A percentile compares a stretch with the other conserved stretches of the same genome.
These are phyloP conservation scores for Drosophila neonasuta DNA, from an alignment of 2,888 invertebrate genomes.

Conservation along the genomic window DNA sequence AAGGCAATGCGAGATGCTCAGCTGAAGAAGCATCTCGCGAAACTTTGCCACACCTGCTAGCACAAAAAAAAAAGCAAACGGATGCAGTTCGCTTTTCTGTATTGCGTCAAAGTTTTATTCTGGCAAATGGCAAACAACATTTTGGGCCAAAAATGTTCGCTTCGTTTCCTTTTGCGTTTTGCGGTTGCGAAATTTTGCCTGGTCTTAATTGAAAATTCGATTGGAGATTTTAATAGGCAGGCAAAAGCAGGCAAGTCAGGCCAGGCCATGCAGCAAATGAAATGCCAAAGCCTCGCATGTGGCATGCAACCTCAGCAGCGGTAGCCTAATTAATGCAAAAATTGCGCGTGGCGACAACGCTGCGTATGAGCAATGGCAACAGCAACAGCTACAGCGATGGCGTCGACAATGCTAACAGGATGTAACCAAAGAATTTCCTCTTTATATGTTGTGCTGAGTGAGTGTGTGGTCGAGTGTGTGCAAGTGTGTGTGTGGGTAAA, in stretches of 20 bases:
- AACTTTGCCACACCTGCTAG: constrained; percentile 44
- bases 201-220: constrained; percentile 69
- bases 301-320: constrained; percentile 44
- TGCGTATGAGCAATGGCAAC: constrained; percentile 63
- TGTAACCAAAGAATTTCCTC: constrained; percentile 29
- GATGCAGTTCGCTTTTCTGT: not conserved
- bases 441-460: not conserved
- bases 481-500: constrained; percentile 2
- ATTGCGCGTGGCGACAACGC: constrained; percentile 43
- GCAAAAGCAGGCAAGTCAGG: constrained; percentile 7
- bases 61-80: not conserved
- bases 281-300: constrained; percentile 43
- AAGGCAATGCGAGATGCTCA: constrained; percentile 4
- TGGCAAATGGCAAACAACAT: constrained; percentile 47
- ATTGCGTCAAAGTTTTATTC: not conserved
- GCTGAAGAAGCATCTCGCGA: constrained; percentile 13
- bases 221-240: constrained; percentile 58
- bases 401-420: constrained; percentile 16
- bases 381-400: constrained; percentile 1
- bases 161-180: constrained; percentile 20
- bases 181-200: constrained; percentile 55
- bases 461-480: not conserved
- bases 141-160: constrained; percentile 40
- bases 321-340: constrained; percentile 67
- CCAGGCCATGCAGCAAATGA: constrained; percentile 21